phyloP scores from a whole-genome alignment of 2,888 invertebrate species.

The Boloria euphrosyne region DNA sequence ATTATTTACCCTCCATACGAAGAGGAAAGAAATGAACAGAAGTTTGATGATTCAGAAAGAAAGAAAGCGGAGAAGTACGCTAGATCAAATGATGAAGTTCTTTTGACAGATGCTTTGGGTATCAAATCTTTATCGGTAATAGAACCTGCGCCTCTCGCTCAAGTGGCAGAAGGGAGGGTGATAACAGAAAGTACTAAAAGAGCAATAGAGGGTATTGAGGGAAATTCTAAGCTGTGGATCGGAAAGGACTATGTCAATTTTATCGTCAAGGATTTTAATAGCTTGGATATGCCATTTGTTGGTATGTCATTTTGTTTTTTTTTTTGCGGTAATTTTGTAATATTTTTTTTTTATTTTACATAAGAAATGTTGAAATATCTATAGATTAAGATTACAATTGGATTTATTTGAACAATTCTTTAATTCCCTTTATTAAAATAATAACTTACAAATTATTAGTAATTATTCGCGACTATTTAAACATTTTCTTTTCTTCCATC shows the following conservation, averaged over 20 bases:
- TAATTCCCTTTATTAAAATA: too few species aligned
- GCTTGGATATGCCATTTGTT: slow-evolving; percentile 92
- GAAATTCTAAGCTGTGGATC: slow-evolving; percentile 94
- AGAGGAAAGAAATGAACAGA: slow-evolving; percentile 68
- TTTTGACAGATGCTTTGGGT: slow-evolving; percentile 64
- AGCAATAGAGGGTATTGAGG: slow-evolving; percentile 73
- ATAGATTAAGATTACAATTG: too few species aligned
- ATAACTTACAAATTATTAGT: too few species aligned
- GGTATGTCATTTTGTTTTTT: slow-evolving; percentile 64
- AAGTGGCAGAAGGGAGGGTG: slow-evolving; percentile 68
- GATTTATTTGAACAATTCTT: too few species aligned
- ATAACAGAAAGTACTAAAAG: slow-evolving; percentile 67
- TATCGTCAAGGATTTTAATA: slow-evolving; percentile 96
- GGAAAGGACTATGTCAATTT: slow-evolving; percentile 98
- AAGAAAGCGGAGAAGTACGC: slow-evolving; percentile 78
- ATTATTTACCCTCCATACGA: slow-evolving; percentile 74
- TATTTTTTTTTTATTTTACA: not conserved
- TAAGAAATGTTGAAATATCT: not conserved
- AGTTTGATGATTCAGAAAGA: slow-evolving; percentile 70
- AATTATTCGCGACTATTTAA: too few species aligned
- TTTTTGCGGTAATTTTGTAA: not conserved
- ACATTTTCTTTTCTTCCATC: too few species aligned
- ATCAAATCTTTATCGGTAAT: slow-evolving; percentile 52
- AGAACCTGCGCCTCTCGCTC: slow-evolving; percentile 64
- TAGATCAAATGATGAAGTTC: slow-evolving; percentile 65